Conservation (phyloP, 2,888 invertebrate genomes). For the Agrochola lota region DNA sequence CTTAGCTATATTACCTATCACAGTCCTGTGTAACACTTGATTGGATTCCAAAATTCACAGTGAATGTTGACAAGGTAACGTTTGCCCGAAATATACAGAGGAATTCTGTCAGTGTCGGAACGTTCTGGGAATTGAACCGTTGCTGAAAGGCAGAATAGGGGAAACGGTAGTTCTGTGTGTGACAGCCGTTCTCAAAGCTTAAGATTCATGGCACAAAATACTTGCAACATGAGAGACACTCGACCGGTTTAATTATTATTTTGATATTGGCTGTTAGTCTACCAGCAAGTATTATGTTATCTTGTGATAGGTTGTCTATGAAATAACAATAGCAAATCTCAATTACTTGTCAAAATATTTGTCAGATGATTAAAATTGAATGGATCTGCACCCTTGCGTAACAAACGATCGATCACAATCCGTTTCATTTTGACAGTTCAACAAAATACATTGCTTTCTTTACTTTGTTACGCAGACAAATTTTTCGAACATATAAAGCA, state of each 20-base stretch:
- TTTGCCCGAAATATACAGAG: conserved; percentile 11
- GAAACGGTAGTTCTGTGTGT: conserved; percentile 8
- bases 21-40: neutral
- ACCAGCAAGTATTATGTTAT: neutral
- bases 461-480: too few relatives aligned
- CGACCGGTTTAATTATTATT: conserved; percentile 6
- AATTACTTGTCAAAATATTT: neutral
- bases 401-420: too few relatives aligned
- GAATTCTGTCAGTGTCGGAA: conserved; percentile 6
- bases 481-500: too few relatives aligned
- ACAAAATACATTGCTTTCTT: too few relatives aligned
- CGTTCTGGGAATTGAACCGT: conserved; percentile 19
- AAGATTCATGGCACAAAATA: conserved; percentile 25
- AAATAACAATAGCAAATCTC: neutral
- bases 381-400: neutral
- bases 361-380: neutral
- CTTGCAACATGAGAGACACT: conserved; percentile 5
- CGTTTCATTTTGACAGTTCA: too few relatives aligned
- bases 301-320: neutral
- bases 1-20: neutral
- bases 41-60: conserved; percentile 8
- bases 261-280: neutral
- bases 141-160: conserved; percentile 12
- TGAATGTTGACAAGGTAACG: neutral
- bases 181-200: conserved; percentile 39